phyloP scores from a whole-genome alignment of 2,888 invertebrate genomes.

The Clivina fossor region DNA sequence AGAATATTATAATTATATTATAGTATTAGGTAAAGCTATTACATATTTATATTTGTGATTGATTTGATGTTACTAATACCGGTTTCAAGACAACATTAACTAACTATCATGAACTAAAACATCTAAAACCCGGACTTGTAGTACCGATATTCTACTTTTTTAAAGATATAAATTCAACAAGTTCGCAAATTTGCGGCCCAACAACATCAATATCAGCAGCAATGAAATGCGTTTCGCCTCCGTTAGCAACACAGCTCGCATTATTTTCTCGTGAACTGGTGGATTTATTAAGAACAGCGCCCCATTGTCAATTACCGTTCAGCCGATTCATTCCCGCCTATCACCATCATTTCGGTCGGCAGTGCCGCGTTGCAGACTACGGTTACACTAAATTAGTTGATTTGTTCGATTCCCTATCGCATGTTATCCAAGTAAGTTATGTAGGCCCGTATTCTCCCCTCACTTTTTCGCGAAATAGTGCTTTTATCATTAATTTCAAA shows the following conservation, averaged over 20 bases:
- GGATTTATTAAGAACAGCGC: constrained; percentile 79
- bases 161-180: constrained; percentile 10
- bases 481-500: too few relatives aligned
- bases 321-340: constrained; percentile 91
- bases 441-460: too few relatives aligned
- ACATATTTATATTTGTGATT: too few relatives aligned
- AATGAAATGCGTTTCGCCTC: constrained; percentile 64
- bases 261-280: constrained; percentile 86
- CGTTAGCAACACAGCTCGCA: constrained; percentile 70
- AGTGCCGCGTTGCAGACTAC: constrained; percentile 94
- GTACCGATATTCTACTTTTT: constrained; percentile 14
- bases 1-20: too few relatives aligned
- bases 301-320: constrained; percentile 79
- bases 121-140: too few relatives aligned
- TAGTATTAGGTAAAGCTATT: too few relatives aligned
- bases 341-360: constrained; percentile 94
- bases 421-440: constrained; percentile 73
- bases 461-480: too few relatives aligned
- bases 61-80: too few relatives aligned
- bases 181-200: constrained; percentile 14
- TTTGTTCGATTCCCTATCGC: constrained; percentile 83
- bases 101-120: too few relatives aligned
- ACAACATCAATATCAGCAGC: neutral
- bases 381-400: constrained; percentile 94
- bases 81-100: too few relatives aligned